Conservation (phyloP, 2,113 vertebrate species). For the Hippocampus mohnikei region DNA sequence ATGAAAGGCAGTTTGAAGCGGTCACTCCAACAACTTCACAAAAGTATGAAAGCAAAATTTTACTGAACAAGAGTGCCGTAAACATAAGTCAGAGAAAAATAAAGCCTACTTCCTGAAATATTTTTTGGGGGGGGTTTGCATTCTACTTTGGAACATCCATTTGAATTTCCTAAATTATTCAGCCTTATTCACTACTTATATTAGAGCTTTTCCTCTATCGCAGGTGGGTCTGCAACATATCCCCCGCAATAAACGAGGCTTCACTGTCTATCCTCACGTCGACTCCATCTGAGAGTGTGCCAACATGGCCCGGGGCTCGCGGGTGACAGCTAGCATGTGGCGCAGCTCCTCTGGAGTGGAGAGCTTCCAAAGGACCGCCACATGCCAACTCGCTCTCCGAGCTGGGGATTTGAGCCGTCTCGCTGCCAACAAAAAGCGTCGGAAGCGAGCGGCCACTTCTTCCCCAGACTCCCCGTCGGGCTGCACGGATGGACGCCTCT, state of each 20-base stretch:
- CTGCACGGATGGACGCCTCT: slow-evolving; percentile 19
- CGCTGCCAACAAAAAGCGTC: slow-evolving; percentile 62
- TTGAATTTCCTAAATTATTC: too few relatives aligned
- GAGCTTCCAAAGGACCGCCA: slow-evolving; percentile 63
- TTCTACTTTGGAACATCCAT: too few relatives aligned
- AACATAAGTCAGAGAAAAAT: too few relatives aligned
- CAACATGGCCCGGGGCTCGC: slow-evolving; percentile 53
- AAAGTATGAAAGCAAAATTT: too few relatives aligned
- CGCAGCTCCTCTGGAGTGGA: slow-evolving; percentile 69
- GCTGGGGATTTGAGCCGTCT: slow-evolving; percentile 68
- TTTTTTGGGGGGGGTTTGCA: too few relatives aligned
- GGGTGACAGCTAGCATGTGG: slow-evolving; percentile 77
- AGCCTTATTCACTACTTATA: too few relatives aligned
- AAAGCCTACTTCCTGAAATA: too few relatives aligned
- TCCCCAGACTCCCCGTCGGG: slow-evolving; percentile 32
- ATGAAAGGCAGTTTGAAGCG: too few relatives aligned
- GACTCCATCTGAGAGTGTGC: slow-evolving; percentile 18
- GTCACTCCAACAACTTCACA: too few relatives aligned
- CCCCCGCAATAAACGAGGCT: not conserved
- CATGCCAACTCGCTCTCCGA: slow-evolving; percentile 60
- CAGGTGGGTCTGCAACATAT: not conserved
- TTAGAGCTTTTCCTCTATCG: not conserved
- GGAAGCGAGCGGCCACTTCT: slow-evolving; percentile 55
- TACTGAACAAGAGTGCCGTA: too few relatives aligned
- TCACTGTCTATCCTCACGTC: not conserved